phyloP scores from a whole-genome alignment of 2,113 vertebrate genomes.

The Pimephales promelas region DNA sequence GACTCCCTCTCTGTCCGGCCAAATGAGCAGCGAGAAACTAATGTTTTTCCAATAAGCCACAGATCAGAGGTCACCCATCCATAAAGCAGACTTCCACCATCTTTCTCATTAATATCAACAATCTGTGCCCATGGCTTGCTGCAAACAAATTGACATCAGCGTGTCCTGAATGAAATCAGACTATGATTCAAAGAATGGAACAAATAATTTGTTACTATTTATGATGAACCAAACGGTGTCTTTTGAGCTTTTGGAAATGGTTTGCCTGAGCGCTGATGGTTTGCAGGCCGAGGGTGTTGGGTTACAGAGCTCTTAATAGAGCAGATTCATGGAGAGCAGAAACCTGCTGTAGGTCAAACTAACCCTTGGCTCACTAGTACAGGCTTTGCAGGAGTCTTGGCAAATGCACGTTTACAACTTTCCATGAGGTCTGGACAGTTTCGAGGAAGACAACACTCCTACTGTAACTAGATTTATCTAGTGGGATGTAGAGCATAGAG shows the following conservation, averaged over 20 bases:
- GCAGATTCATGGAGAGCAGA: constrained; percentile 30
- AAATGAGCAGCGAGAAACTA: constrained; percentile 42
- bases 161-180: not conserved
- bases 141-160: not conserved
- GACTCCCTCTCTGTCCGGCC: constrained; percentile 33
- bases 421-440: constrained; percentile 26
- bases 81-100: constrained; percentile 34
- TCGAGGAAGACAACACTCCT: not conserved
- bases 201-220: not conserved
- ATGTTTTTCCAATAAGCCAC: constrained; percentile 56
- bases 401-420: constrained; percentile 5
- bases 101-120: constrained; percentile 14
- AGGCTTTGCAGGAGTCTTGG: constrained; percentile 12
- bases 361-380: constrained; percentile 26
- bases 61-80: constrained; percentile 49
- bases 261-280: constrained; percentile 37
- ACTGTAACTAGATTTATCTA: constrained; percentile 11
- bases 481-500: not conserved
- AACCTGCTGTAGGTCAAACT: constrained; percentile 54
- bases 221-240: not conserved
- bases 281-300: constrained; percentile 51
- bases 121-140: not conserved
- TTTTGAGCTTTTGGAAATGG: not conserved
- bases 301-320: constrained; percentile 49
- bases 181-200: not conserved